phyloP scores from a whole-genome alignment of 2,113 vertebrate genomes.

The Psilopsiagon aurifrons region DNA sequence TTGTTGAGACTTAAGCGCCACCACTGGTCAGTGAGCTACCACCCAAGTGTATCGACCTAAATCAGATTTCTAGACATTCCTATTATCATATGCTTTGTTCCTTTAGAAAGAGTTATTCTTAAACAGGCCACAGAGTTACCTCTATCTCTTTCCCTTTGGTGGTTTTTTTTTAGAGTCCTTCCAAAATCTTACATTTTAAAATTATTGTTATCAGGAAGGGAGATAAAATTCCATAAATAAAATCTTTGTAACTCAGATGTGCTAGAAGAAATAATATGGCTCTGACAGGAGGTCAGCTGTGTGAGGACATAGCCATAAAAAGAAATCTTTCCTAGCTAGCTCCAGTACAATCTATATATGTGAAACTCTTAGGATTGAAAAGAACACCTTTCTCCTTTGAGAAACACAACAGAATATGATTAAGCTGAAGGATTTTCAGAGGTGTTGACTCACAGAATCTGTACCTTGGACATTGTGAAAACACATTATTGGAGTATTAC shows the following conservation, averaged over 20 bases:
- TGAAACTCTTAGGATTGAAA: not conserved
- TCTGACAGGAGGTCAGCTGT: not conserved
- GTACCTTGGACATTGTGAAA: not conserved
- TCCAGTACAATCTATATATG: not conserved
- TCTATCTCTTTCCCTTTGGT: not conserved
- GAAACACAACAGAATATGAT: not conserved
- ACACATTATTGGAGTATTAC: not conserved
- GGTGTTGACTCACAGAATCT: not conserved
- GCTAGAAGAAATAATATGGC: not conserved
- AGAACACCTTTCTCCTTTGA: not conserved
- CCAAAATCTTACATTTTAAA: not conserved
- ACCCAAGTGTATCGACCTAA: not conserved
- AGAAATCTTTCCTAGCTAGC: not conserved
- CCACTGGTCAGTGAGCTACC: not conserved
- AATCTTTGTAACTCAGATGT: not conserved
- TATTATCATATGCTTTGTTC: not conserved
- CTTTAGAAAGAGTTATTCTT: not conserved
- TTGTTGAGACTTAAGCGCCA: not conserved
- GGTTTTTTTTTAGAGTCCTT: not conserved
- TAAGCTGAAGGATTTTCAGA: not conserved
- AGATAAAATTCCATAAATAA: not conserved
- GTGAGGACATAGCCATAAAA: not conserved
- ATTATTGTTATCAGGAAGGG: not conserved
- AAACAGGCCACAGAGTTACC: not conserved
- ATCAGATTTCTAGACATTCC: not conserved